Conservation (phyloP, 1,140 invertebrate genomes). For the Apocrypta bakeri region DNA sequence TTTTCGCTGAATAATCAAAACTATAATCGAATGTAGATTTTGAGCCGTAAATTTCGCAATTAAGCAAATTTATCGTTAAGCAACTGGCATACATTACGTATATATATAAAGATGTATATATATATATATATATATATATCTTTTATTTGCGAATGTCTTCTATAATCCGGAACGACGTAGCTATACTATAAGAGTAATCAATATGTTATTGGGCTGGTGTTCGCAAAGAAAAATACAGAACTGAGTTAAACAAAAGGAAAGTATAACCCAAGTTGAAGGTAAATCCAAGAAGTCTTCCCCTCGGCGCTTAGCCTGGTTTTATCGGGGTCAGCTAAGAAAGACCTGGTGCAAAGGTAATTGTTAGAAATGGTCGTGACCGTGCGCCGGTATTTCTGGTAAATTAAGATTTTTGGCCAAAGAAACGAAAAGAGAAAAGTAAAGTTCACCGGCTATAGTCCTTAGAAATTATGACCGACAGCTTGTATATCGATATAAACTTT, state of each 20-base stretch:
- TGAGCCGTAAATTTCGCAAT: background rate
- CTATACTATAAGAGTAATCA: background rate
- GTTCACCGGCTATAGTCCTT: background rate
- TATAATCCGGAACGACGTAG: background rate
- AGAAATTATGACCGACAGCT: background rate
- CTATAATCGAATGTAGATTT: background rate
- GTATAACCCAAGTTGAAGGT: constrained; percentile 16
- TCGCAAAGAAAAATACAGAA: background rate
- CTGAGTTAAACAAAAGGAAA: constrained; percentile 28
- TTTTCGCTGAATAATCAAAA: background rate
- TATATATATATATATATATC: too few relatives aligned
- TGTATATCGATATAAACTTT: constrained; percentile 17
- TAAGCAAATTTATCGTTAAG: background rate
- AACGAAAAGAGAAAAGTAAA: constrained; percentile 20
- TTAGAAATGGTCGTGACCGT: constrained; percentile 46
- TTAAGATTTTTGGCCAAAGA: constrained; percentile 31
- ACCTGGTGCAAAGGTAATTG: constrained; percentile 42
- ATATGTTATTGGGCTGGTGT: constrained; percentile 19
- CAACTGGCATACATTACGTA: too few relatives aligned
- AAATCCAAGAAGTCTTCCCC: constrained; percentile 17
- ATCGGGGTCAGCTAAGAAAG: constrained; percentile 47
- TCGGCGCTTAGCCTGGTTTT: constrained; percentile 48
- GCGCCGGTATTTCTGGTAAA: constrained; percentile 30
- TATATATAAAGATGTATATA: too few relatives aligned
- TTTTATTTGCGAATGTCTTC: too few relatives aligned